Percentiles rank a stretch among this genome's conserved stretches.
Evolutionary conservation across 2,113 vertebrate genomes (phyloP).

Genomic region (Campylomormyrus tamandua): DNA sequence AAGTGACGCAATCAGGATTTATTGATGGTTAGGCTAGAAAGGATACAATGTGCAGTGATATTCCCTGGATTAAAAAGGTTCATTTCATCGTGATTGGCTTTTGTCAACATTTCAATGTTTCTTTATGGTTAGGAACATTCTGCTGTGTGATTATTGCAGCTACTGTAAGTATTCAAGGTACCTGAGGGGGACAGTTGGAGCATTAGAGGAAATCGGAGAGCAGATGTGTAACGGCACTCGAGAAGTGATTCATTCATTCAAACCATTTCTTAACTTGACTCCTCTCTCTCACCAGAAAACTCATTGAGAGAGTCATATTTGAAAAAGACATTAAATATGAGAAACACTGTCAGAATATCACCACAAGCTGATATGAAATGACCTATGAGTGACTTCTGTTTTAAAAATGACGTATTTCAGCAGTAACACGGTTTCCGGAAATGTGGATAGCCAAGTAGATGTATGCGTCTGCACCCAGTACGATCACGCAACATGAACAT

Average conservation of each 20-base stretch:
- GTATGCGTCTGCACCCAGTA: fast-evolving
- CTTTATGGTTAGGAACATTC: neutral
- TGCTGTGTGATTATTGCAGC: neutral
- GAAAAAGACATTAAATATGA: neutral
- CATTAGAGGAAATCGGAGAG: neutral
- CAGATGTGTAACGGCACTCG: neutral
- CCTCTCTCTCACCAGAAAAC: neutral
- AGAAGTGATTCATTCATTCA: neutral
- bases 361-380: neutral
- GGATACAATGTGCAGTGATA: neutral
- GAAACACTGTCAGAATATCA: neutral
- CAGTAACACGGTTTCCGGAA: neutral
- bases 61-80: neutral
- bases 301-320: neutral
- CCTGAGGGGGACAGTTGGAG: neutral
- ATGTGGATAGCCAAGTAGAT: neutral
- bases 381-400: neutral
- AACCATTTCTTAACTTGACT: neutral
- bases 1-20: neutral
- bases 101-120: neutral
- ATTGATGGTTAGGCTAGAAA: neutral
- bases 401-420: neutral
- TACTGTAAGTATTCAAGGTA: neutral
- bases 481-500: neutral
- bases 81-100: neutral